Evolutionary conservation across 2,797 vertebrate species (phyloP).

Genomic region (Coregonus ussuriensis): DNA sequence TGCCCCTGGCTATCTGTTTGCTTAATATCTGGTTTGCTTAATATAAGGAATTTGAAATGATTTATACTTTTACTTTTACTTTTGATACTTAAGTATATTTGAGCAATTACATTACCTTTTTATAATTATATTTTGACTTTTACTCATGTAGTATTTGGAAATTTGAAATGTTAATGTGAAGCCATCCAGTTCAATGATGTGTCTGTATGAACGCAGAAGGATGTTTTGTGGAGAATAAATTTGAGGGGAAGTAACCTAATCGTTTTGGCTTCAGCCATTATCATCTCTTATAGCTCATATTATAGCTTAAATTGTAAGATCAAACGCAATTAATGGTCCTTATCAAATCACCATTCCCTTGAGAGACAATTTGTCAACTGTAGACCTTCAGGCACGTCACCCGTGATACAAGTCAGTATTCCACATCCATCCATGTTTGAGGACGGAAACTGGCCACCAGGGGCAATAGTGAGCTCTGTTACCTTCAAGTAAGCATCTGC

Average conservation of each 20-base stretch:
- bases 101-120: too few relatives aligned
- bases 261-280: neutral
- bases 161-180: conserved; percentile 13
- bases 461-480: too few relatives aligned
- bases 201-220: neutral
- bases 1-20: too few relatives aligned
- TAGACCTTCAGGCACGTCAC: neutral
- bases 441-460: too few relatives aligned
- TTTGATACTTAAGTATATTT: too few relatives aligned
- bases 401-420: too few relatives aligned
- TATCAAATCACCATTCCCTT: neutral
- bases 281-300: neutral
- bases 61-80: too few relatives aligned
- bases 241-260: neutral
- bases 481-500: too few relatives aligned
- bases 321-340: conserved; percentile 3
- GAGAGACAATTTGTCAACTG: neutral
- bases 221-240: neutral
- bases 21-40: too few relatives aligned
- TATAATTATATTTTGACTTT: too few relatives aligned
- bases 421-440: too few relatives aligned
- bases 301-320: neutral
- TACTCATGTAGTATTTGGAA: neutral
- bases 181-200: neutral
- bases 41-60: too few relatives aligned